These are phyloP conservation scores for Scaptodrosophila lebanonensis DNA, from an alignment of 1,140 invertebrate species.

Conservation along the genomic window DNA sequence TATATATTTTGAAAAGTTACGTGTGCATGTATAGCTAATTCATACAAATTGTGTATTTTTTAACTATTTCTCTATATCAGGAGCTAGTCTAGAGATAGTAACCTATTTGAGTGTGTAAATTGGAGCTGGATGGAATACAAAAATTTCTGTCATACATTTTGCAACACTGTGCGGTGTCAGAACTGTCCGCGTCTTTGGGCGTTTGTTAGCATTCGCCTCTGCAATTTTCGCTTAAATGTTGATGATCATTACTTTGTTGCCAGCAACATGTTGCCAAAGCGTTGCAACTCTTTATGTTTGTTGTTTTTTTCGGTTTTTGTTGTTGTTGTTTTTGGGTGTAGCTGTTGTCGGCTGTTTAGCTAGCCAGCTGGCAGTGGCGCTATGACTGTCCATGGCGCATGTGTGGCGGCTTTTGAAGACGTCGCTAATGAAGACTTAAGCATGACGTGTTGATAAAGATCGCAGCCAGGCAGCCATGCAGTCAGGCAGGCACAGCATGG, in stretches of 20 bases:
- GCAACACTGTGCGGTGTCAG: not conserved
- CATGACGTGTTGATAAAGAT: conserved; percentile 70
- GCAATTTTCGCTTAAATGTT: conserved; percentile 45
- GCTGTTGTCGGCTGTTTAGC: too few relatives aligned
- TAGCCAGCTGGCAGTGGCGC: too few relatives aligned
- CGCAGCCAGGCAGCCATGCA: conserved; percentile 30
- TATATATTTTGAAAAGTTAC: too few relatives aligned
- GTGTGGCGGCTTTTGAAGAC: conserved; percentile 34
- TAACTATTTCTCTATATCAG: too few relatives aligned
- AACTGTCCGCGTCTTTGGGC: conserved; percentile 37
- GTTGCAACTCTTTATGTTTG: too few relatives aligned
- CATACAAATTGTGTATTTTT: too few relatives aligned
- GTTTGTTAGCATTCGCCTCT: conserved; percentile 37
- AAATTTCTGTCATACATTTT: too few relatives aligned
- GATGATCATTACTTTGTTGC: conserved; percentile 45
- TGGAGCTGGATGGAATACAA: too few relatives aligned
- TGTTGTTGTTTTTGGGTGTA: conserved; percentile 13
- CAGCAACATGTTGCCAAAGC: conserved; percentile 28
- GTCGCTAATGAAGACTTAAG: conserved; percentile 72
- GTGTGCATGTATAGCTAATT: too few relatives aligned
- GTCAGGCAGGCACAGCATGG: not conserved
- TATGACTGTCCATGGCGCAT: not conserved
- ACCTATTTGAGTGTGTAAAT: too few relatives aligned
- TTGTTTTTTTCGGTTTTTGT: conserved; percentile 1
- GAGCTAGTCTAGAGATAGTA: too few relatives aligned